These are phyloP conservation scores for Drepanosiphum platanoidis DNA, from an alignment of 2,888 invertebrate genomes.

Conservation along the genomic window DNA sequence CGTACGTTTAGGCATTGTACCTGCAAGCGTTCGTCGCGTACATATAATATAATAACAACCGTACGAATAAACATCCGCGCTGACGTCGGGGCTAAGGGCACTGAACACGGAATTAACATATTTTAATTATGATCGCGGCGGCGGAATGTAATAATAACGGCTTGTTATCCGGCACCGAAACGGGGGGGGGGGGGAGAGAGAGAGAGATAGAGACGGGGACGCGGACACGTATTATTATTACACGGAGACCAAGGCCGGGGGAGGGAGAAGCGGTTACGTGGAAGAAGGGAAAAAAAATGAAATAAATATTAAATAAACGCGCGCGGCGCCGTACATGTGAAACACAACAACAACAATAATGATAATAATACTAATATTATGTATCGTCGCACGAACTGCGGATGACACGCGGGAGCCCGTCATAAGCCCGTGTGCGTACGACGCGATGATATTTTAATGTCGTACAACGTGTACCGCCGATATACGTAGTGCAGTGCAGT, in stretches of 20 bases:
- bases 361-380: background rate
- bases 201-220: too few relatives aligned
- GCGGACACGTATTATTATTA: too few relatives aligned
- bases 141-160: background rate
- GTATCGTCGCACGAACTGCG: background rate
- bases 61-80: background rate
- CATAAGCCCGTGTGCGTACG: background rate
- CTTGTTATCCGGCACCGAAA: background rate
- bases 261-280: background rate
- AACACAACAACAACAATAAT: background rate
- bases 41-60: too few relatives aligned
- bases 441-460: too few relatives aligned
- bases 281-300: background rate
- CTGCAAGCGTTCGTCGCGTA: too few relatives aligned
- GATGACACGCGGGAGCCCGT: background rate
- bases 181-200: too few relatives aligned
- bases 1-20: too few relatives aligned
- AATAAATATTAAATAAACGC: background rate
- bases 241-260: too few relatives aligned
- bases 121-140: background rate
- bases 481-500: too few relatives aligned
- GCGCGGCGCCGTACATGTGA: background rate
- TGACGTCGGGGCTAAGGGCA: background rate
- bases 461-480: too few relatives aligned
- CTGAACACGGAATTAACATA: constrained; percentile 8